Conservation (phyloP, 2,797 vertebrate species). For the Tangara arthus region DNA sequence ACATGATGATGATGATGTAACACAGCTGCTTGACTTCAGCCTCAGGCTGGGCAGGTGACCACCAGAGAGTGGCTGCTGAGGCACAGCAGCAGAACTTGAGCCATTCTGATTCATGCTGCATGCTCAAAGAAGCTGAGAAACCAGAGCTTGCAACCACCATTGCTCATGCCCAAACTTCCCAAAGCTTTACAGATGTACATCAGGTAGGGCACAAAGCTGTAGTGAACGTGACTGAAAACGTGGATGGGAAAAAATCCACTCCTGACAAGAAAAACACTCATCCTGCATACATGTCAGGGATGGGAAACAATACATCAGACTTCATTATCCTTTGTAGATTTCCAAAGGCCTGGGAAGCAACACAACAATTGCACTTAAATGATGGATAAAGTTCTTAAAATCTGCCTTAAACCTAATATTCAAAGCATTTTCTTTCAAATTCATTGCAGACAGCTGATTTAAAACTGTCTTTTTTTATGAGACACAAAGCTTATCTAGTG, state of each 20-base stretch:
- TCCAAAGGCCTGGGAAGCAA: not conserved
- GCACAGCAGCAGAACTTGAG: not conserved
- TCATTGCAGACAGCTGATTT: not conserved
- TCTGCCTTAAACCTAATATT: not conserved
- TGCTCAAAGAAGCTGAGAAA: not conserved
- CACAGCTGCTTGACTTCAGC: not conserved
- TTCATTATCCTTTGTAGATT: not conserved
- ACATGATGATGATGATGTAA: rapidly evolving
- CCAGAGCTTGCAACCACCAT: not conserved
- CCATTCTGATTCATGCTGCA: not conserved
- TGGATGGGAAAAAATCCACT: not conserved
- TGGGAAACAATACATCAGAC: not conserved
- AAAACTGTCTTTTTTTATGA: not conserved
- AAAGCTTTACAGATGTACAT: rapidly evolving
- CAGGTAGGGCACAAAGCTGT: not conserved
- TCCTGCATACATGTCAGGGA: not conserved
- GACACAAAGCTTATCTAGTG: not conserved
- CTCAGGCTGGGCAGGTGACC: not conserved
- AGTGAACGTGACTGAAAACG: rapidly evolving
- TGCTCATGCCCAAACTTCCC: not conserved
- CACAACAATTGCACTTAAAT: not conserved
- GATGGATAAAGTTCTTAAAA: not conserved
- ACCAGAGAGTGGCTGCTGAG: not conserved
- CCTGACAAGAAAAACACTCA: not conserved
- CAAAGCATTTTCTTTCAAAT: not conserved